Conservation (phyloP, 2,888 invertebrate genomes). For the Auanema freiburgensis region DNA sequence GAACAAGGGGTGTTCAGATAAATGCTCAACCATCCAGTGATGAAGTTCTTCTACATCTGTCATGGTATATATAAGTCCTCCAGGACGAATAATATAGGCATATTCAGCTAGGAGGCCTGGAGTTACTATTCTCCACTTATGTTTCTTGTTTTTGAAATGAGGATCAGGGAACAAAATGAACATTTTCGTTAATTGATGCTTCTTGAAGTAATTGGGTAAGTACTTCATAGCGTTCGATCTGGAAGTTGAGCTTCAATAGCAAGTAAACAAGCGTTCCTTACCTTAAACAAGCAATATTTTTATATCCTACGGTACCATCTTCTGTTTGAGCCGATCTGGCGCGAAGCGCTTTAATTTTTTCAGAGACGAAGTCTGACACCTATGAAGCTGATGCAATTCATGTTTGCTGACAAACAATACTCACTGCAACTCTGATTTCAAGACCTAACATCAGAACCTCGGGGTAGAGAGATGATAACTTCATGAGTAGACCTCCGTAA, state of each 20-base stretch:
- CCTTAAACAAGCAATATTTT: slow-evolving; percentile 90
- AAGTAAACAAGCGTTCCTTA: not conserved
- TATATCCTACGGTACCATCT: slow-evolving; percentile 71
- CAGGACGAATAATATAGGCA: slow-evolving; percentile 85
- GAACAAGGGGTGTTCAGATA: slow-evolving; percentile 87
- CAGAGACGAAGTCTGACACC: slow-evolving; percentile 89
- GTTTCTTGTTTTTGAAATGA: slow-evolving; percentile 82
- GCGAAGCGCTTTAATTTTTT: slow-evolving; percentile 85
- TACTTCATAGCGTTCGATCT: slow-evolving; percentile 95
- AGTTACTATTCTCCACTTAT: slow-evolving; percentile 98
- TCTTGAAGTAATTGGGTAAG: slow-evolving; percentile 91
- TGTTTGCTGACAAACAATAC: slow-evolving; percentile 4
- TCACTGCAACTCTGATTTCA: slow-evolving; percentile 95
- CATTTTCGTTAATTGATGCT: slow-evolving; percentile 80
- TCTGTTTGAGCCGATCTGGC: slow-evolving; percentile 38
- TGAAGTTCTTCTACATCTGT: slow-evolving; percentile 96
- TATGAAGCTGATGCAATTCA: slow-evolving; percentile 18
- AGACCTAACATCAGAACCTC: slow-evolving; percentile 85
- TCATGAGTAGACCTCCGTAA: slow-evolving; percentile 69
- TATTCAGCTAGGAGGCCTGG: slow-evolving; percentile 90
- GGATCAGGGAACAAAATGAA: slow-evolving; percentile 99
- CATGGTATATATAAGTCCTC: slow-evolving; percentile 85
- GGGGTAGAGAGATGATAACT: slow-evolving; percentile 88
- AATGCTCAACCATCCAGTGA: slow-evolving; percentile 93
- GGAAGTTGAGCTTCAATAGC: not conserved